Evolutionary conservation across 2,113 vertebrate species (phyloP), one percentile per base, ranked within the genome.

Genomic region (Nyctibius bracteatus): DNA sequence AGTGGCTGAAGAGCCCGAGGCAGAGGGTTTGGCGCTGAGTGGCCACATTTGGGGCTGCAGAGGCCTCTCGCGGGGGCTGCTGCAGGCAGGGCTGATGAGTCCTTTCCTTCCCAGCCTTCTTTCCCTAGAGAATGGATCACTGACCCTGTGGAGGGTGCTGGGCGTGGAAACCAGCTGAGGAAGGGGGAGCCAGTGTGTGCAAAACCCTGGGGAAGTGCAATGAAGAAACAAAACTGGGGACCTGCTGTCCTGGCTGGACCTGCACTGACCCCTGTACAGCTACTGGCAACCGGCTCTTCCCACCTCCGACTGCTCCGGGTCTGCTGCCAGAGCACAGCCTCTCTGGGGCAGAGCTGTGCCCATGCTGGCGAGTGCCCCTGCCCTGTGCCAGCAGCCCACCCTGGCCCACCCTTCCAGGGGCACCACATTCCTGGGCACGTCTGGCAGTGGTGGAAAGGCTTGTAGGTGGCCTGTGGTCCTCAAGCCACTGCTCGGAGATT

Each of bases 1-100:
- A 94, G 96, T 93, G 90, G 59, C 90, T 92, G 90, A 95, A 96
- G 95, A 86, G 89, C 83, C 68, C 2, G 1, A 63, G 52, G 81
- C 41, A 15, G 84, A 94, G 75, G 58, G 24, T 89, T 89, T 94
- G 61, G 65, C 80, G 55, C 30, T 61, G 63, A 91, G 91, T 70
- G 59, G 63, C 67, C 31, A 11, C 1, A 4, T 73, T 90, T 52
- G 24, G 43, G 82, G n/a, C 12, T 3, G 4, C 15, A 3, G 70
- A 81, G 89, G 84, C 91, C 92, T 82, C 85, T 85, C 0, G 0
- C 2, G 12, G 78, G 89, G 81, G 43, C 44, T 91, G 47, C 65
- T 47, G 18, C 0, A 0, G 23, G 30, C 15, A 39, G 18, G 17
- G 27, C 21, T 62, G 51, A 57, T 18, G 51, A n/a, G 4, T 91